phyloP scores from a whole-genome alignment of 2,113 vertebrate species.

The Malurus melanocephalus region DNA sequence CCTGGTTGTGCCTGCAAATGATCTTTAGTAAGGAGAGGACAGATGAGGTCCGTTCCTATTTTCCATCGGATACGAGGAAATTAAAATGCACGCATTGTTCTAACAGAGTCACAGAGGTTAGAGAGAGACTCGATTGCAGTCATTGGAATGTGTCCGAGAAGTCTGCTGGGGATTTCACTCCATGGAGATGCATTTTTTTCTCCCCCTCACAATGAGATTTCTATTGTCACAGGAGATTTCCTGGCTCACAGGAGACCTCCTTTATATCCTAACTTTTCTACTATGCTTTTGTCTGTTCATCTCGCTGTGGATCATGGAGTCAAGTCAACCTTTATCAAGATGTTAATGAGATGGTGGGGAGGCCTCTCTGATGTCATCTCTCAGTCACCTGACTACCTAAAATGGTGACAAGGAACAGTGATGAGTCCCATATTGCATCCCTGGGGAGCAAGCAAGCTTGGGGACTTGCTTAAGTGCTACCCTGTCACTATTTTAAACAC shows the following conservation, averaged over 20 bases:
- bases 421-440: not conserved
- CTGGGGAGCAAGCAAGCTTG: not conserved
- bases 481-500: not conserved
- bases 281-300: not conserved
- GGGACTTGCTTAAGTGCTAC: not conserved
- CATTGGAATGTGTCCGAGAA: not conserved
- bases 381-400: conserved; percentile 18
- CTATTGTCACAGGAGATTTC: conserved; percentile 15
- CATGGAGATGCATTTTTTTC: not conserved
- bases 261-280: conserved; percentile 10
- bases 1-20: not conserved
- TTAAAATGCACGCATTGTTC: not conserved
- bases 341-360: conserved; percentile 39
- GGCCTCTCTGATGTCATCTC: conserved; percentile 25
- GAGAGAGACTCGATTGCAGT: not conserved
- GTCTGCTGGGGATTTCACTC: conserved; percentile 8
- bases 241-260: conserved; percentile 1
- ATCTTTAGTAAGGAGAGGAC: not conserved
- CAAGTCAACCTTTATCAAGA: conserved; percentile 24
- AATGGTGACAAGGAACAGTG: not conserved
- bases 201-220: not conserved
- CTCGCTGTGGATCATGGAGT: not conserved
- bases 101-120: not conserved
- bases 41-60: not conserved
- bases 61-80: conserved; percentile 11